These are phyloP conservation scores for Odontocolon sp. DNA, from an alignment of 2,888 invertebrate genomes.

Conservation along the genomic window DNA sequence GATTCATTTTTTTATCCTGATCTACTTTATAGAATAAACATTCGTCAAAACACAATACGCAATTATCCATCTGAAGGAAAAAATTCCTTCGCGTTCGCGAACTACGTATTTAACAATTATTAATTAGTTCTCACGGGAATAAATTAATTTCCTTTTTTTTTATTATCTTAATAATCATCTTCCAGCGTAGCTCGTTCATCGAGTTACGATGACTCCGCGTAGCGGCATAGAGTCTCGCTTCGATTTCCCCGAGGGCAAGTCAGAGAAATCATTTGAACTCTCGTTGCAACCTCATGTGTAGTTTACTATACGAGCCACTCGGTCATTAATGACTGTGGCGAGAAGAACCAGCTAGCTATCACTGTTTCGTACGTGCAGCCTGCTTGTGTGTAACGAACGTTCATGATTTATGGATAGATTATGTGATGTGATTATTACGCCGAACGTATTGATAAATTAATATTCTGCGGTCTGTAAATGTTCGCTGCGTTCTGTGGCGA, in stretches of 20 bases:
- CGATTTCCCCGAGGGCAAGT: constrained; percentile 61
- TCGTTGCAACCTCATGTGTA: constrained; percentile 67
- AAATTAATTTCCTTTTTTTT: constrained; percentile 5
- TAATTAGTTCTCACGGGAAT: constrained; percentile 37
- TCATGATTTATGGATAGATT: constrained; percentile 75
- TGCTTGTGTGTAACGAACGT: constrained; percentile 55
- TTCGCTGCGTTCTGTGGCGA: constrained; percentile 34
- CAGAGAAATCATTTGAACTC: constrained; percentile 72
- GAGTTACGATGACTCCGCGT: constrained; percentile 9
- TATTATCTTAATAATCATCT: constrained; percentile 2
- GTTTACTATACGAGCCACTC: constrained; percentile 61
- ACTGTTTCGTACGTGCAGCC: constrained; percentile 61
- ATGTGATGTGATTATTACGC: constrained; percentile 76
- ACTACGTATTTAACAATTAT: constrained; percentile 17
- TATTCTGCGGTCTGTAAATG: constrained; percentile 59
- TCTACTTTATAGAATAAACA: constrained; percentile 22
- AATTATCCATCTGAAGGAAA: not conserved
- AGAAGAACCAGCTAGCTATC: constrained; percentile 27
- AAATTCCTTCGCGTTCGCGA: constrained; percentile 11
- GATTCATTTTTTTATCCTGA: not conserved
- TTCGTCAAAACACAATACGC: constrained; percentile 1
- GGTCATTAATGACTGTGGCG: constrained; percentile 46
- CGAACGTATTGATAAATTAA: constrained; percentile 76
- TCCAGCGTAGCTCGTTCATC: not conserved
- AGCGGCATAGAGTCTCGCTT: not conserved